phyloP scores from a whole-genome alignment of 2,888 invertebrate genomes.

The Unio pictorum region DNA sequence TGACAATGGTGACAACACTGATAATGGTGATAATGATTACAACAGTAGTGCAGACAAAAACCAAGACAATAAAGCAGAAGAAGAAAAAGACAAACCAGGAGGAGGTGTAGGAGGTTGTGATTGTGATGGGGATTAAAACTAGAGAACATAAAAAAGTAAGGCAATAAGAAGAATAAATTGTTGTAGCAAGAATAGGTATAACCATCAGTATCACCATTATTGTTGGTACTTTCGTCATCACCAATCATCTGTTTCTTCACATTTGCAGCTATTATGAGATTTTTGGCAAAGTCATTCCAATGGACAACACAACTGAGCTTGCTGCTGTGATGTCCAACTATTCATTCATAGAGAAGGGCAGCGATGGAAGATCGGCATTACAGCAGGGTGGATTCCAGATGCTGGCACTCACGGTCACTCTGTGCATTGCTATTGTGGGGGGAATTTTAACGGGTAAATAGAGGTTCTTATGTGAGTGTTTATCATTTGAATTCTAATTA shows the following conservation, averaged over 20 bases:
- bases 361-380: constrained; percentile 13
- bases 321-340: neutral
- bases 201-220: too few species aligned
- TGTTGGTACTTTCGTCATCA: too few species aligned
- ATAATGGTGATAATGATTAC: neutral
- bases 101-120: too few species aligned
- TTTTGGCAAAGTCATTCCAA: constrained; percentile 37
- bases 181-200: too few species aligned
- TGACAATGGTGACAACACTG: constrained; percentile 2
- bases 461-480: too few species aligned
- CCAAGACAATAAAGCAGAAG: too few species aligned
- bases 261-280: constrained; percentile 41
- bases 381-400: constrained; percentile 59
- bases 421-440: constrained; percentile 53
- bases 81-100: too few species aligned
- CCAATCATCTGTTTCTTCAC: too few species aligned
- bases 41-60: neutral
- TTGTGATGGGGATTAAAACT: too few species aligned
- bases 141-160: too few species aligned
- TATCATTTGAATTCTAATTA: too few species aligned
- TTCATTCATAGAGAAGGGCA: constrained; percentile 7
- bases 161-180: too few species aligned
- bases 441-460: constrained; percentile 60
- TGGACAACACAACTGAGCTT: constrained; percentile 14
- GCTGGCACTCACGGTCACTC: constrained; percentile 51